Percentiles rank a stretch among this genome's conserved stretches.
These are phyloP conservation scores for Rhinopomastus cyanomelas DNA, from an alignment of 2,113 vertebrate species.

Conservation along the genomic window DNA sequence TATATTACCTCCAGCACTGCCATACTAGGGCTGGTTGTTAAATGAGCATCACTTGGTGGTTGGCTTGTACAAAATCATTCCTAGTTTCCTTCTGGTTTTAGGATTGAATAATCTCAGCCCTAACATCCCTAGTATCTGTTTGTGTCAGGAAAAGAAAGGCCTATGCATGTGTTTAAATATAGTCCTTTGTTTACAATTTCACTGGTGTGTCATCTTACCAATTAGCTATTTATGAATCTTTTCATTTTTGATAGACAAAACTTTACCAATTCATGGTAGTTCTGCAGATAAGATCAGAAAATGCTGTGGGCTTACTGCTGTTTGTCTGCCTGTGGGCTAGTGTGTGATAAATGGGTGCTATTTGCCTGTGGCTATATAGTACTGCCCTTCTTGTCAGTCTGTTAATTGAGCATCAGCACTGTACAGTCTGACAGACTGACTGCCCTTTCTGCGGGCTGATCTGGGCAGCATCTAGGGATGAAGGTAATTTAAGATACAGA, in stretches of 20 bases:
- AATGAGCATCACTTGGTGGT: slow-evolving; percentile 31
- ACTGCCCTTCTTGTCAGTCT: neutral
- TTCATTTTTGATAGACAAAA: neutral
- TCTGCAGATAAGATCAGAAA: neutral
- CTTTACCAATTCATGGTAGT: neutral
- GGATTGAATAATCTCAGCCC: neutral
- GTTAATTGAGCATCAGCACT: neutral
- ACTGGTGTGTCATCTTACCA: neutral
- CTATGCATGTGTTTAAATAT: neutral
- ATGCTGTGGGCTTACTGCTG: neutral
- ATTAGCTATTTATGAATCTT: neutral
- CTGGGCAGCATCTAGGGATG: neutral
- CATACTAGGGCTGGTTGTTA: slow-evolving; percentile 4
- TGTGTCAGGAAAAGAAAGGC: neutral
- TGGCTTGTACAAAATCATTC: neutral
- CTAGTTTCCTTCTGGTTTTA: slow-evolving; percentile 21
- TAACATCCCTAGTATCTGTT: neutral
- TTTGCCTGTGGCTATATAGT: neutral
- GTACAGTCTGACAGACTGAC: neutral
- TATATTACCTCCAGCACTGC: neutral
- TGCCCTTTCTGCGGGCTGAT: neutral
- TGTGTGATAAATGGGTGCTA: neutral
- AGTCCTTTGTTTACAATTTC: neutral
- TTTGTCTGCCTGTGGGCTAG: neutral
- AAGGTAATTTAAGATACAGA: too few relatives aligned